Percentiles rank a stretch among this genome's conserved stretches.
These are phyloP conservation scores for Lucifuga dentata DNA, from an alignment of 2,113 vertebrate genomes.

Conservation along the genomic window DNA sequence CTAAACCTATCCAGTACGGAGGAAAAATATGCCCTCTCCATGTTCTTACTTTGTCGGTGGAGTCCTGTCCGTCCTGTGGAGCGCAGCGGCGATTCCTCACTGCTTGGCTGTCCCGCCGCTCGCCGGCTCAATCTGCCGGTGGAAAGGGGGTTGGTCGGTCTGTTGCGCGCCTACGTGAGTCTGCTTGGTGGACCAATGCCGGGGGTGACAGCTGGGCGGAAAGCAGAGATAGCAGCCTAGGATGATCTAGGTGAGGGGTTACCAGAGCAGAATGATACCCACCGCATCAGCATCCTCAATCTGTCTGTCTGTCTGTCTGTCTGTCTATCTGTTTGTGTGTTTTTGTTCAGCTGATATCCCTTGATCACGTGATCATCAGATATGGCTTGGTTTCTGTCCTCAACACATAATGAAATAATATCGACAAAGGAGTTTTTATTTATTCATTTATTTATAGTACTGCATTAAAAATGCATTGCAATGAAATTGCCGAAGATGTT, in stretches of 20 bases:
- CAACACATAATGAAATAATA: not conserved
- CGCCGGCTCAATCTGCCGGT: constrained; percentile 62
- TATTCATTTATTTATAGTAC: no score
- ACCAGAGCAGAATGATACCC: constrained; percentile 41
- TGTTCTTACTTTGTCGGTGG: constrained; percentile 41
- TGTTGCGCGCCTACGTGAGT: constrained; percentile 72
- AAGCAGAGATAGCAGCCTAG: constrained; percentile 54
- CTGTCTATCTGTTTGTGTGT: constrained; percentile 10
- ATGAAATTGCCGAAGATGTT: no score
- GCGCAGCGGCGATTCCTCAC: constrained; percentile 44
- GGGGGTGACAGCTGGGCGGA: constrained; percentile 74
- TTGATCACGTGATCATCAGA: constrained; percentile 2
- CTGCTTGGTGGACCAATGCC: constrained; percentile 69
- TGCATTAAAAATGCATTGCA: not conserved
- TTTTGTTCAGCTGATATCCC: constrained; percentile 9
- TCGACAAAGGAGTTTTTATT: not conserved
- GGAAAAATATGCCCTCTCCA: not conserved
- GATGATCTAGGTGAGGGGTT: constrained; percentile 75
- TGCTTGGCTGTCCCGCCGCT: constrained; percentile 55
- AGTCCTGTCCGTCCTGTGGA: constrained; percentile 27
- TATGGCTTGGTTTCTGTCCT: not conserved
- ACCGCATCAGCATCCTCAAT: constrained; percentile 29
- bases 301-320: constrained; percentile 1
- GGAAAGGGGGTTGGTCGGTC: constrained; percentile 62
- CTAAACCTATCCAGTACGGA: fast-evolving